These are phyloP conservation scores for Macaria notata DNA, from an alignment of 2,888 invertebrate species.

Conservation along the genomic window DNA sequence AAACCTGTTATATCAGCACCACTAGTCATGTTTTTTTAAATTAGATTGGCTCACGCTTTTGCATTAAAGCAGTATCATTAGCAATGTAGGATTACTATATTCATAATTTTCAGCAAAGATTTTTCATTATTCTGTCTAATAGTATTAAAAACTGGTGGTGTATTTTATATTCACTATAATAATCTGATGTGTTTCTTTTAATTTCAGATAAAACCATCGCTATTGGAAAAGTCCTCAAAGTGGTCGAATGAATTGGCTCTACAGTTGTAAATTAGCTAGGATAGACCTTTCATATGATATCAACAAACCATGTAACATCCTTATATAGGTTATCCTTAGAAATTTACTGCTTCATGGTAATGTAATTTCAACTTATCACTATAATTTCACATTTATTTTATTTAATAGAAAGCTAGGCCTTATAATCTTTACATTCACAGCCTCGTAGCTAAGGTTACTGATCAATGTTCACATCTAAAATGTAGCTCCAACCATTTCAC, in stretches of 20 bases:
- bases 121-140: too few relatives aligned
- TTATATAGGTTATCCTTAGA: conserved; percentile 56
- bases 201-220: conserved; percentile 88
- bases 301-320: conserved; percentile 70
- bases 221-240: conserved; percentile 99
- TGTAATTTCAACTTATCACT: conserved; percentile 49
- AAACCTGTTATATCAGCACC: too few relatives aligned
- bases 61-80: too few relatives aligned
- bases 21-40: too few relatives aligned
- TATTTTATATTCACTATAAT: not conserved
- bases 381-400: conserved; percentile 48
- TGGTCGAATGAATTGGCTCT: conserved; percentile 90
- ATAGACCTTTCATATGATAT: conserved; percentile 78
- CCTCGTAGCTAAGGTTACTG: conserved; percentile 14
- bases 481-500: too few relatives aligned
- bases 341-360: conserved; percentile 65
- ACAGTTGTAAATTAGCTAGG: conserved; percentile 79
- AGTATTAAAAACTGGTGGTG: too few relatives aligned
- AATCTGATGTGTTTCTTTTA: conserved; percentile 1
- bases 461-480: conserved; percentile 1
- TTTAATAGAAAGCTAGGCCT: conserved; percentile 69
- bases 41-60: too few relatives aligned
- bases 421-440: conserved; percentile 37
- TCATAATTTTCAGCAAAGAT: too few relatives aligned
- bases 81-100: too few relatives aligned